Conservation (phyloP, 1,140 invertebrate genomes). For the Apolygus lucorum region DNA sequence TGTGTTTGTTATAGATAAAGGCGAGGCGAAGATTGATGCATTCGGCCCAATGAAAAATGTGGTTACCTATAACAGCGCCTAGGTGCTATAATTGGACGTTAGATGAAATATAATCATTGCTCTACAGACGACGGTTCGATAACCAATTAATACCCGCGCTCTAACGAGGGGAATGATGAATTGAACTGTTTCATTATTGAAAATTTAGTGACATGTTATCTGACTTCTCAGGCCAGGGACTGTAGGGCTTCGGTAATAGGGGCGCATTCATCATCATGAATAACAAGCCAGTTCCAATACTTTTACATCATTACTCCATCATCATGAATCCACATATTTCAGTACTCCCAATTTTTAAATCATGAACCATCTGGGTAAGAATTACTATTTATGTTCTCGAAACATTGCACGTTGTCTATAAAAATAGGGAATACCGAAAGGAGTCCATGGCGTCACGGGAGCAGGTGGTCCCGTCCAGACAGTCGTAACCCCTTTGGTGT, state of each 20-base stretch:
- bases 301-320: not conserved
- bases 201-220: not conserved
- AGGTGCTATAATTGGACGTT: not conserved
- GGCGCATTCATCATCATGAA: not conserved
- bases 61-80: not conserved
- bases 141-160: not conserved
- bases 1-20: not conserved
- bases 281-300: not conserved
- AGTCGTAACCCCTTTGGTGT: too few species aligned
- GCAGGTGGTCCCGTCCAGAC: too few species aligned
- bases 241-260: not conserved
- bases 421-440: too few species aligned
- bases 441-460: too few species aligned
- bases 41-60: not conserved
- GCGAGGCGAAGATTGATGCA: not conserved
- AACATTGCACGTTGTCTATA: too few species aligned
- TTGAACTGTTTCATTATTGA: not conserved
- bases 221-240: not conserved
- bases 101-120: not conserved
- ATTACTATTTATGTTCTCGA: too few species aligned
- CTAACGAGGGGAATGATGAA: not conserved
- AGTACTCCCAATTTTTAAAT: too few species aligned
- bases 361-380: too few species aligned
- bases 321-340: too few species aligned
- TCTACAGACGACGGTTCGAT: not conserved